phyloP scores from a whole-genome alignment of 2,113 vertebrate genomes.

The Dissostichus mawsoni region DNA sequence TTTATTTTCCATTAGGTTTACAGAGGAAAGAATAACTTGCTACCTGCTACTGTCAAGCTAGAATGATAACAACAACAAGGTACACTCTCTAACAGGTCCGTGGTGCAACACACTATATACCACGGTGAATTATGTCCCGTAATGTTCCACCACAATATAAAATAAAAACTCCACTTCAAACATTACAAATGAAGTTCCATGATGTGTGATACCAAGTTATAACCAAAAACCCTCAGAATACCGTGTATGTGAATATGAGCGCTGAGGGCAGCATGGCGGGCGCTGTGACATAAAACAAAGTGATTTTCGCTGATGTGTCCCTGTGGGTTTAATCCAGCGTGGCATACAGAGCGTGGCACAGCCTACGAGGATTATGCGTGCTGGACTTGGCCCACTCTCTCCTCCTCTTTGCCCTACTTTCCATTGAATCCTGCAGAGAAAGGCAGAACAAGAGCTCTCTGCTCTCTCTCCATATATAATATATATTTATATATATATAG shows the following conservation, averaged over 20 bases:
- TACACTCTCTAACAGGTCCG: too few relatives aligned
- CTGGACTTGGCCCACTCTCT: constrained; percentile 78
- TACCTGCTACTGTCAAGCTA: too few relatives aligned
- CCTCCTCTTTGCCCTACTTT: constrained; percentile 82
- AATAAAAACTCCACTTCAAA: too few relatives aligned
- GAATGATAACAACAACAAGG: too few relatives aligned
- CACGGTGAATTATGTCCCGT: too few relatives aligned
- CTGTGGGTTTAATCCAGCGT: constrained; percentile 77
- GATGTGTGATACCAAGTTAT: not conserved
- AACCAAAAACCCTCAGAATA: not conserved
- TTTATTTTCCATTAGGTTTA: too few relatives aligned
- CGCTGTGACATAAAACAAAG: constrained; percentile 50
- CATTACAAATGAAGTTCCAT: not conserved
- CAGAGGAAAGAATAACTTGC: too few relatives aligned
- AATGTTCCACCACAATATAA: too few relatives aligned
- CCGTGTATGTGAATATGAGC: not conserved
- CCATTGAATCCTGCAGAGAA: constrained; percentile 72
- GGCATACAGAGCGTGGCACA: constrained; percentile 68
- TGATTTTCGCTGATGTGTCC: constrained; percentile 63
- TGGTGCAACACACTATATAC: too few relatives aligned
- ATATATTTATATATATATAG: constrained; percentile 32
- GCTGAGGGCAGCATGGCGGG: not conserved
- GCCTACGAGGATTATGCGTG: constrained; percentile 82
- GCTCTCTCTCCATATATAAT: not conserved
- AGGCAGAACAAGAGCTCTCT: constrained; percentile 52